A percentile compares a stretch with the other conserved stretches of the same genome.
Evolutionary conservation across 2,797 vertebrate genomes (phyloP).

Genomic region (Gymnothorax reevesii): DNA sequence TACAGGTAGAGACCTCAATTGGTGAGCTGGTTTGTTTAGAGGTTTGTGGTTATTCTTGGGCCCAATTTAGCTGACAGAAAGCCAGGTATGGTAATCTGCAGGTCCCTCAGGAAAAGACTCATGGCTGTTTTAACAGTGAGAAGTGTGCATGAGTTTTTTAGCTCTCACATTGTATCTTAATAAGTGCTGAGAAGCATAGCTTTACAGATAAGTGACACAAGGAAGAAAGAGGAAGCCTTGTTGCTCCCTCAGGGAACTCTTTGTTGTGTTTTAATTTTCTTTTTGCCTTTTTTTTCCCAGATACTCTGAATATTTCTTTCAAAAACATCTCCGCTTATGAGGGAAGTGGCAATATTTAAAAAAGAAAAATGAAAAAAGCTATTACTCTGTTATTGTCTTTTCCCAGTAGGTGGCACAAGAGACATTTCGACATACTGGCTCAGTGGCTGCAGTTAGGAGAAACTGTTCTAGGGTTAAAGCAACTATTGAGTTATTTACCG

Average conservation of each 20-base stretch:
- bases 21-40: neutral
- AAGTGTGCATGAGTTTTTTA: slow-evolving; percentile 12
- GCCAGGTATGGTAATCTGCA: slow-evolving; percentile 11
- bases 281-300: slow-evolving; percentile 12
- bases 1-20: neutral
- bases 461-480: neutral
- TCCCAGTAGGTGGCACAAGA: slow-evolving; percentile 39
- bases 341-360: slow-evolving; percentile 1
- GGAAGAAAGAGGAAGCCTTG: slow-evolving; percentile 3
- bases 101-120: neutral
- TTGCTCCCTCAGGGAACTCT: slow-evolving; percentile 16
- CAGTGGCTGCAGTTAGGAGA: neutral
- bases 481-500: neutral
- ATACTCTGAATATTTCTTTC: slow-evolving; percentile 15
- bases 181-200: slow-evolving; percentile 14
- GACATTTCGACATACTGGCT: slow-evolving; percentile 28
- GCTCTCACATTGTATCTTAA: slow-evolving; percentile 23
- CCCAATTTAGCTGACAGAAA: slow-evolving; percentile 10
- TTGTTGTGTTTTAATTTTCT: slow-evolving; percentile 24
- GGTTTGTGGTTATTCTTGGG: slow-evolving; percentile 6
- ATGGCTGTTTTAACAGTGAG: neutral
- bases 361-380: neutral
- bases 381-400: slow-evolving; percentile 7
- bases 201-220: slow-evolving; percentile 13
- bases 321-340: slow-evolving; percentile 16